Conservation (phyloP, 64 coral and sea anemone genomes). For the Montipora efflorescens region DNA sequence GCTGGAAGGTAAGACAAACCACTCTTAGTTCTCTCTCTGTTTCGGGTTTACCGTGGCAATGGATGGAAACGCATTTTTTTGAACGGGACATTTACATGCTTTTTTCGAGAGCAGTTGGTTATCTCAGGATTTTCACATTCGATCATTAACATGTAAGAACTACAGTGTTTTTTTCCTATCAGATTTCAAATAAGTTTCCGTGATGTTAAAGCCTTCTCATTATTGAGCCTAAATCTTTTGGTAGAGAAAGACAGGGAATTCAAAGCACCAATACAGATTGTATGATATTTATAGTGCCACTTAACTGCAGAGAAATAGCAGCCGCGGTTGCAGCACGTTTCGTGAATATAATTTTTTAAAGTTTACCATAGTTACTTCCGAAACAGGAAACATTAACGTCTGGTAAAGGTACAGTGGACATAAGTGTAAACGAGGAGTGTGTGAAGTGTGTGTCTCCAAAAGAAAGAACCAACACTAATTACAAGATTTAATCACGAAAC, state of each 20-base stretch:
- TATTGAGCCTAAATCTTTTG: neutral
- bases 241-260: neutral
- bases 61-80: neutral
- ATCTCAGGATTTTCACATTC: conserved; percentile 7
- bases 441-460: neutral
- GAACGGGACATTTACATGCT: neutral
- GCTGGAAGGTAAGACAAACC: conserved; percentile 87
- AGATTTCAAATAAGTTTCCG: conserved; percentile 42
- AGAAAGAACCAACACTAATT: conserved; percentile 7
- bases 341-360: neutral
- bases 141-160: neutral
- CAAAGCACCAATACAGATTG: neutral
- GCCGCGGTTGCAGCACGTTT: neutral
- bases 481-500: conserved; percentile 31
- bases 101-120: neutral
- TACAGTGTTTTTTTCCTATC: neutral
- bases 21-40: conserved; percentile 48
- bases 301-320: too few species aligned
- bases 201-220: neutral
- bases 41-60: neutral
- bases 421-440: too few species aligned
- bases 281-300: too few species aligned
- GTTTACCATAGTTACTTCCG: too few species aligned
- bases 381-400: neutral
- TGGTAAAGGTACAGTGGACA: neutral